Evolutionary conservation across 2,888 invertebrate species (phyloP), one percentile per base, ranked within the genome.

Genomic region (Chirona hameri): DNA sequence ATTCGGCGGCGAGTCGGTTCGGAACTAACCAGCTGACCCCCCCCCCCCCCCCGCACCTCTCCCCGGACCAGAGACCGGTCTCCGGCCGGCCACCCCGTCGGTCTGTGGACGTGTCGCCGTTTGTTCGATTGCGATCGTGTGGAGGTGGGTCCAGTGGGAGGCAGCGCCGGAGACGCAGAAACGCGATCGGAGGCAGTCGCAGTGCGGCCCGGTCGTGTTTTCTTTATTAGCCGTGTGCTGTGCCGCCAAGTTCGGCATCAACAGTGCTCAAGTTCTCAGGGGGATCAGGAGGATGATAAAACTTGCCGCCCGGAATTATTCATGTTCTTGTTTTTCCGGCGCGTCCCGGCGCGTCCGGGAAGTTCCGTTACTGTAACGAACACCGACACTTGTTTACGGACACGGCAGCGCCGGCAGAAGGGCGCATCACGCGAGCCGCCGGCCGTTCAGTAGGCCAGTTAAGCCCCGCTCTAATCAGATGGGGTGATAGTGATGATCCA

Each of bases 231-330:
- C 24, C 5, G 46, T 46, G 76, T 46, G 15, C 15, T 10, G 72
- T 24, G 14, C 39, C 39, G 24, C 76, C 9, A 76, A 76, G 21
- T 76, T 76, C 21, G 46, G 76, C 76, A 21, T 76, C 39, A 46
- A 24, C 76, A 46, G 21, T 76, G 76, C 24, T 24, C 76, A 76
- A 76, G 76, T 76, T 76, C 76, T 76, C 76, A 76, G 76, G 76
- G 46, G 76, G 76, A 76, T 76, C 76, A 76, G 24, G 76, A 39
- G 76, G 76, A 76, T 76, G 76, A 76, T 39, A 76, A 76, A 76
- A 76, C 18, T 76, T 76, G 24, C 46, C 7, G 24, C 7, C 10
- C 46, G 14, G 76, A 76, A 76, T 76, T 76, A 76, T 76, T 76
- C 76, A 76, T 76, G 76, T 76, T 21, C 76, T 76, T 76, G 76